A percentile compares a stretch with the other conserved stretches of the same genome.
These are phyloP conservation scores for Andrena cerasifolii DNA, from an alignment of 1,140 invertebrate species.

Conservation along the genomic window DNA sequence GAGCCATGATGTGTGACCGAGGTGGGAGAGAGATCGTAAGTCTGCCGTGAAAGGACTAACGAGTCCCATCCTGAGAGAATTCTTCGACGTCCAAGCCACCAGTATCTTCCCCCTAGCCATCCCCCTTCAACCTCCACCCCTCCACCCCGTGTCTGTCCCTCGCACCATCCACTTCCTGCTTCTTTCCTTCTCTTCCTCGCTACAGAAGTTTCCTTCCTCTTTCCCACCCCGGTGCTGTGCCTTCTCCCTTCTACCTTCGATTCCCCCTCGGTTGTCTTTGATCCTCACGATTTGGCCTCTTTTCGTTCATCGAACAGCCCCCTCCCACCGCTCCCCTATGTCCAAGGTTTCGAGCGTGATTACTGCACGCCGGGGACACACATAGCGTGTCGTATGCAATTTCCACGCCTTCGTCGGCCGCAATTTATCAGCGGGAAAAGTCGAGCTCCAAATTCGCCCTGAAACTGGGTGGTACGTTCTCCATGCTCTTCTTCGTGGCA, in stretches of 20 bases:
- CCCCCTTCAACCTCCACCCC: not conserved
- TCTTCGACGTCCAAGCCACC: constrained; percentile 42
- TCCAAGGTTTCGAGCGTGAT: constrained; percentile 42
- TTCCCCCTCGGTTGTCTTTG: constrained; percentile 9
- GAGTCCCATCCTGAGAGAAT: constrained; percentile 59
- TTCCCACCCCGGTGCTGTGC: no score
- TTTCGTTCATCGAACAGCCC: not conserved
- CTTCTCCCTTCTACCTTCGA: not conserved
- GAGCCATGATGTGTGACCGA: constrained; percentile 54
- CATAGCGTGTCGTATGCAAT: constrained; percentile 50
- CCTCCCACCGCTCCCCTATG: not conserved
- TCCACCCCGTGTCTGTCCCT: constrained; percentile 33
- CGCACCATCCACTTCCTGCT: constrained; percentile 1
- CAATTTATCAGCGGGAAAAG: constrained; percentile 42
- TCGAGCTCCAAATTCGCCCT: constrained; percentile 23
- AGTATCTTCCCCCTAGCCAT: constrained; percentile 40
- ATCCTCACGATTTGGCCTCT: not conserved
- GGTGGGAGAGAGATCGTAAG: constrained; percentile 49
- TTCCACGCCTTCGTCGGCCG: constrained; percentile 33
- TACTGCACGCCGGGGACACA: constrained; percentile 49
- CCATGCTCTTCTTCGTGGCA: not conserved
- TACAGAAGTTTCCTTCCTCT: no score
- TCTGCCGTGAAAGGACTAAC: constrained; percentile 63
- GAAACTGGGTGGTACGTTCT: constrained; percentile 22
- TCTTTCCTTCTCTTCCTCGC: constrained; percentile 16